Evolutionary conservation across 2,888 invertebrate species (phyloP), one percentile per base, ranked within the genome.

Genomic region (Campoplex nolae): DNA sequence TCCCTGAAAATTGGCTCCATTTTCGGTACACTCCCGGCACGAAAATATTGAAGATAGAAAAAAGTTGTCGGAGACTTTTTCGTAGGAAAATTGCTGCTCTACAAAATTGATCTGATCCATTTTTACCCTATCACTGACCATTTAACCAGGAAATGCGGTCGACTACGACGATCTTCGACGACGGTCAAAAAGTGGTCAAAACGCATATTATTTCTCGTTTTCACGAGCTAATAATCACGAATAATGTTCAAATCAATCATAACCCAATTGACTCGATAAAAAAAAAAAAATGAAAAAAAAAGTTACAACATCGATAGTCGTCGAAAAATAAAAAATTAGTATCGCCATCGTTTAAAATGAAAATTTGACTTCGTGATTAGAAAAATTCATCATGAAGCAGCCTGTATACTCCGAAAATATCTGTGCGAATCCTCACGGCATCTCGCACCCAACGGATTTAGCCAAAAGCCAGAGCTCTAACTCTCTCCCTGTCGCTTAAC

Each of bases 401-500:
- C 18, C n/a, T 51, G 18, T 51, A 51, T 7, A 51, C 62, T 45
- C 74, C 13, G 38, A 48, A 67, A n/a, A 79, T 79, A 80, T 75
- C 79, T 70, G 62, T 58, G 58, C 45, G 38, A 58, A 75, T 70
- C 62, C 75, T 79, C 58, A 23, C 42, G 75, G 70, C 70, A 38
- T 62, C 62, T 79, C 67, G 67, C 70, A 56, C 62, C 71, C 77
- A 62, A 23, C 71, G 71, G 51, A 68, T 77, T 54, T 83, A 23
- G 32, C 77, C 71, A 32, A 74, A 84, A 74, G 79, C 58, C 79
- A 32, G 74, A 35, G 56, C 74, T 16, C 32, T 32, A 45, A n/a
- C 38, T 74, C 56, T 56, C 51, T 32, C 56, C 58, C 80, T 35
- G 18, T 28, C 45, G 58, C 42, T 48, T 45, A 7, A 42, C 13